Conservation (phyloP, 2,888 invertebrate species). For the Rapana venosa region DNA sequence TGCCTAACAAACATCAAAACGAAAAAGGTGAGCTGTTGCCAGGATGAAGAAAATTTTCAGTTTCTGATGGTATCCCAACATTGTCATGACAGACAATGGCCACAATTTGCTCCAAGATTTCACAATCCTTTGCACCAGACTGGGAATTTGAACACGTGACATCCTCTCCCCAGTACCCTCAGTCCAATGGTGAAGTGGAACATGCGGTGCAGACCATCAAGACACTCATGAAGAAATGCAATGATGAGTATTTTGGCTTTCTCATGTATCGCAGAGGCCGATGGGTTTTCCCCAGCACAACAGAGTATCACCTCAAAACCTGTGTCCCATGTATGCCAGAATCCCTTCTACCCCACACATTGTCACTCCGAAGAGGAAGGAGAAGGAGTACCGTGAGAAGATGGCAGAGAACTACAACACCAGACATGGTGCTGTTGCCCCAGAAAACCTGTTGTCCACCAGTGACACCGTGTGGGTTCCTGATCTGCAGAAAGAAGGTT, state of each 20-base stretch:
- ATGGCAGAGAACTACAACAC: neutral
- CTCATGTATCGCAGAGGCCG: no score
- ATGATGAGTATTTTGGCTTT: neutral
- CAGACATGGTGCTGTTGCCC: neutral
- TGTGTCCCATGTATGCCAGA: neutral
- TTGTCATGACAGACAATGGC: constrained; percentile 34
- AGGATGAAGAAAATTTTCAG: constrained; percentile 9
- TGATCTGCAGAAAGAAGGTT: neutral
- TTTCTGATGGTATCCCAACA: constrained; percentile 19
- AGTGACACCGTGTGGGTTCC: neutral
- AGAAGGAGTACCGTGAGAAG: neutral
- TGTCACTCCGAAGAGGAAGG: neutral
- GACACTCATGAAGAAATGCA: neutral
- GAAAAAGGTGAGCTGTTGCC: no score
- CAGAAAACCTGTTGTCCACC: no score
- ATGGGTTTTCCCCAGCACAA: no score
- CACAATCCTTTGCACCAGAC: neutral
- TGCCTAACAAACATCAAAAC: neutral
- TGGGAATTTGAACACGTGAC: constrained; percentile 33
- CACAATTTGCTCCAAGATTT: constrained; percentile 29
- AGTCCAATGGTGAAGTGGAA: constrained; percentile 33
- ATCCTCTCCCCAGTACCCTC: constrained; percentile 4
- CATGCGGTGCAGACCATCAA: neutral
- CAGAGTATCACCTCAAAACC: neutral
- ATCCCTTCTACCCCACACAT: neutral